Evolutionary conservation across 2,888 invertebrate species (phyloP), one percentile per base, ranked within the genome.

Genomic region (Digitonthophagus gazella): DNA sequence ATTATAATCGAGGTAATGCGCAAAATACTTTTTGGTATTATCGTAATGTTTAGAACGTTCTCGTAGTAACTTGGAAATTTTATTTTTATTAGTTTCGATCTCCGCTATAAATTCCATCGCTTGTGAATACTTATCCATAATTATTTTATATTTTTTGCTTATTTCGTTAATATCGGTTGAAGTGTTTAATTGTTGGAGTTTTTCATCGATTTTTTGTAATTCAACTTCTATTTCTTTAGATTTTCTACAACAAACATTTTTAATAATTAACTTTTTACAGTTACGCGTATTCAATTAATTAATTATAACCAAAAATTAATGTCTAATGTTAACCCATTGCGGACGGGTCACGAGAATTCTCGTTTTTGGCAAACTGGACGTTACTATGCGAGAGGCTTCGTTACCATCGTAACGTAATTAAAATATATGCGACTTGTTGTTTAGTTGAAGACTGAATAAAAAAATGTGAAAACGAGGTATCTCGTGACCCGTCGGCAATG

Each of bases 21-120:
- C 78, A 58, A 85, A 84, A 58, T 78, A 78, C 63, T 78, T 78
- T 73, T 84, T 83, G 22, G 84, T 81, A 0, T 78, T 69, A 54
- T 77, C 74, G 71, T 82, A 86, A 44, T 81, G 75, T 5, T 73
- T 71, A 6, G 77, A 81, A 55, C 86, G 76, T n/a, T 74, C 64
- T 3, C 78, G 71, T 76, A 78, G 69, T 74, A 83, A 78, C 4
- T 65, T 63, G 14, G 71, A 70, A 8, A 82, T 72, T 66, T 79
- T 76, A 5, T 76, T 71, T 3, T 81, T 68, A 72, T 75, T 75
- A 1, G 71, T 64, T 3, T 74, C 68, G 5, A 82, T 70, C n/a
- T 68, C 74, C 18, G 78, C 74, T 58, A 81, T 72, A 16, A 82
- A 73, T 8, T 76, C 76, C 0, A 76, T 72, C 57, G 76, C 79